Base-by-base conservation (phyloP, 2,113 vertebrate species). In the Leptosomus discolor region DNA sequence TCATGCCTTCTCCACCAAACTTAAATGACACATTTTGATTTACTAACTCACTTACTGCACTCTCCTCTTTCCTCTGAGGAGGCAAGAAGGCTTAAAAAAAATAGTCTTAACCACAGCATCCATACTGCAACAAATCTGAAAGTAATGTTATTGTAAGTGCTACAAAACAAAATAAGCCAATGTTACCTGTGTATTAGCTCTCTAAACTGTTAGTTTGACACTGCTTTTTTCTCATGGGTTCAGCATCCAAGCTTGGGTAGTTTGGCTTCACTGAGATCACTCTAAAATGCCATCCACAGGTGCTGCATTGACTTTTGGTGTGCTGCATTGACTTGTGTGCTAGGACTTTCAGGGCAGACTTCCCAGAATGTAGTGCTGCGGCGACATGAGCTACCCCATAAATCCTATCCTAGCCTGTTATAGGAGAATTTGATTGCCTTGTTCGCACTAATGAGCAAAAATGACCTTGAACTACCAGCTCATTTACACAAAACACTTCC, bases 291-390 rank as follows among this genome's bases (percentile, higher is more conserved):
- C 11, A 56, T 26, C 45, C 43, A 23, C 0, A 60, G 54, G 36
- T 26, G 17, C 11, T 73, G 51, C 14, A 27, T 20, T 48, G 68
- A 36, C 32, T 51, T 73, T 39, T 69, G 4, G 1, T 11, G 34
- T 39, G 21, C 50, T 58, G 22, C 29, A 6, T 2, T 37, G 37
- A 73, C 51, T 27, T 29, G 6, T 20, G 8, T 32, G 14, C 32
- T 27, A 22, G 30, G n/a, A 58, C 12, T 80, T 76, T 15, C 17
- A 39, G 50, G 60, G 19, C 11, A 48, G 36, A n/a, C 18, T n/a
- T 9, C 1, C 6, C 7, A 10, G 24, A 79, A 70, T 2, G 0
- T 12, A 22, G 19, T 7, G 10, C 34, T 39, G 29, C 4, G 46
- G 24, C 3, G 6, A 51, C 16, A 14, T 20, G 17, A 73, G 36